Conservation (phyloP, 2,888 invertebrate species). For the Cerceris ruficornis region DNA sequence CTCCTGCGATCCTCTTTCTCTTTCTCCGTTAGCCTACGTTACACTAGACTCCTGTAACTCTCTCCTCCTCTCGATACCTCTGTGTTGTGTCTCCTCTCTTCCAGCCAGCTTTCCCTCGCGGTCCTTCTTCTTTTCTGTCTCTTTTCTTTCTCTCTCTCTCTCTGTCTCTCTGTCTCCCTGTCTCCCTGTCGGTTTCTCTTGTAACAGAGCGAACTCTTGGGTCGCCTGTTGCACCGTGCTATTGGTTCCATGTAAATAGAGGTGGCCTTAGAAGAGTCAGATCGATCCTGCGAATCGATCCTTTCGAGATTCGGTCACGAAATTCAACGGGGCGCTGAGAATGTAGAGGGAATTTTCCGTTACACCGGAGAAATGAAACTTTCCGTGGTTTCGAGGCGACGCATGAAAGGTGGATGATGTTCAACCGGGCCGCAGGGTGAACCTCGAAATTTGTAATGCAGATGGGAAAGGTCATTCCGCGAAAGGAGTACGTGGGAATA, state of each 20-base stretch:
- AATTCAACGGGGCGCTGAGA: too few relatives aligned
- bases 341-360: too few relatives aligned
- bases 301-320: too few relatives aligned
- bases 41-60: constrained; percentile 25
- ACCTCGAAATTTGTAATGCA: too few relatives aligned
- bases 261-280: constrained; percentile 32
- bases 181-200: constrained; percentile 38
- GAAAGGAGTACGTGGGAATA: too few relatives aligned
- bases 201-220: constrained; percentile 56
- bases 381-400: too few relatives aligned
- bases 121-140: constrained; percentile 19
- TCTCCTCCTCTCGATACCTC: constrained; percentile 39
- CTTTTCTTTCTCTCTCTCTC: constrained; percentile 25
- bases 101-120: constrained; percentile 34
- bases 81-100: constrained; percentile 36
- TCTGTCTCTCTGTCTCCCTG: constrained; percentile 27
- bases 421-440: too few relatives aligned
- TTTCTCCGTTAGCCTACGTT: constrained; percentile 13
- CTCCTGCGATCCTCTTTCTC: constrained; percentile 3
- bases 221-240: constrained; percentile 61
- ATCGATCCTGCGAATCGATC: too few relatives aligned
- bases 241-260: constrained; percentile 56
- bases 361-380: too few relatives aligned
- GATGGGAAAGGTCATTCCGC: too few relatives aligned
- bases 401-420: too few relatives aligned